phyloP scores from a whole-genome alignment of 2,113 vertebrate species.

The Seriola dumerili region DNA sequence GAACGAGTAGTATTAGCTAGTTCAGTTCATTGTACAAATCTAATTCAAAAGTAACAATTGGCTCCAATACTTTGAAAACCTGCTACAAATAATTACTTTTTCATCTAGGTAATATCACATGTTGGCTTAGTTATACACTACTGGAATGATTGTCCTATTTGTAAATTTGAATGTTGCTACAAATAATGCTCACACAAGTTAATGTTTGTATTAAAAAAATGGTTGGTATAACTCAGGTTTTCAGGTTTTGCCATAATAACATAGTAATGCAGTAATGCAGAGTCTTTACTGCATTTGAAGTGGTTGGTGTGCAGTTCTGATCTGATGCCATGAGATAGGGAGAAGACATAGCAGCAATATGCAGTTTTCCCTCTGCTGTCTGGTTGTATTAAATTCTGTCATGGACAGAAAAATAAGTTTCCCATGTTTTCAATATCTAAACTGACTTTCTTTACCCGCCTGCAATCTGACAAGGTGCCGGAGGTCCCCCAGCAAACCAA shows the following conservation, averaged over 20 bases:
- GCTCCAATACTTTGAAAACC: neutral
- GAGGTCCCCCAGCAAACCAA: slow-evolving; percentile 19
- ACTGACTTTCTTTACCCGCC: neutral
- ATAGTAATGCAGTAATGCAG: neutral
- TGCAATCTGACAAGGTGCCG: slow-evolving; percentile 36
- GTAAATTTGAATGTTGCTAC: neutral
- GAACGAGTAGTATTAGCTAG: neutral
- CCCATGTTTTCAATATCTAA: neutral
- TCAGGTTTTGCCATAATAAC: neutral
- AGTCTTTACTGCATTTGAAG: no score
- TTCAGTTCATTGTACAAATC: neutral
- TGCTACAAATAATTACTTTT: no score
- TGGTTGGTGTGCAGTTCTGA: no score
- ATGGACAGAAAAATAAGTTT: neutral
- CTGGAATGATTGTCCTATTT: neutral
- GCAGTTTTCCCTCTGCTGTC: neutral
- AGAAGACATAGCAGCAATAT: no score
- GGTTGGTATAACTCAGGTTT: neutral
- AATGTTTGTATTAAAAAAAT: neutral
- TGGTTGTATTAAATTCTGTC: neutral
- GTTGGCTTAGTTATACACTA: no score
- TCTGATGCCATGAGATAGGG: neutral
- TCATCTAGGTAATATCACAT: neutral
- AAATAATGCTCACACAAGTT: neutral
- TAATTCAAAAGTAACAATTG: neutral